These are phyloP conservation scores for Loriculus beryllinus DNA, from an alignment of 2,797 vertebrate species.

Conservation along the genomic window DNA sequence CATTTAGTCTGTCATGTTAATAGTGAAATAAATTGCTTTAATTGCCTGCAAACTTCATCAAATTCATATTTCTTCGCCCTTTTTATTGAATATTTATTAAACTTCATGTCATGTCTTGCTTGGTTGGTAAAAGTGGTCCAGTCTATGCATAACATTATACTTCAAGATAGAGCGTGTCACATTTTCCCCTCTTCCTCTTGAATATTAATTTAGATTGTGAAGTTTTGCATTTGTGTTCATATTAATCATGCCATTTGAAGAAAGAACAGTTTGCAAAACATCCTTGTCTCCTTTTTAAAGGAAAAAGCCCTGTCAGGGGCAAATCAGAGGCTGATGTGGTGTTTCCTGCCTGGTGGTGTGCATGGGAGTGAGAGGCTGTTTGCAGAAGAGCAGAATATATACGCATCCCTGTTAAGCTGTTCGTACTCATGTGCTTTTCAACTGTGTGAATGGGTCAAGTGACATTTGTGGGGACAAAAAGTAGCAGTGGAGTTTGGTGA, in stretches of 20 bases:
- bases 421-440: not conserved
- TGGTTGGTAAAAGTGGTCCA: conserved; percentile 53
- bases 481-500: not conserved
- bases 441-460: not conserved
- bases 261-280: not conserved
- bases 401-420: not conserved
- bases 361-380: not conserved
- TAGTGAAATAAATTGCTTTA: conserved; percentile 93
- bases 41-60: conserved; percentile 90
- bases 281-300: not conserved
- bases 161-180: conserved; percentile 34
- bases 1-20: conserved; percentile 83
- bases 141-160: conserved; percentile 58
- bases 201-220: conserved; percentile 52
- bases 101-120: conserved; percentile 67
- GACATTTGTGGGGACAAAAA: fast-evolving
- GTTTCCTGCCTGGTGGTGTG: not conserved
- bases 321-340: not conserved
- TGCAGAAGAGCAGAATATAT: not conserved
- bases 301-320: fast-evolving
- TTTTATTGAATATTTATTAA: conserved; percentile 86
- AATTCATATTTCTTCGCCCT: conserved; percentile 78
- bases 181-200: conserved; percentile 17
- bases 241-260: conserved; percentile 28
- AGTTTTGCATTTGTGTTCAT: conserved; percentile 21